These are phyloP conservation scores for Spatula versicolor DNA, from an alignment of 2,797 vertebrate genomes.

Conservation along the genomic window DNA sequence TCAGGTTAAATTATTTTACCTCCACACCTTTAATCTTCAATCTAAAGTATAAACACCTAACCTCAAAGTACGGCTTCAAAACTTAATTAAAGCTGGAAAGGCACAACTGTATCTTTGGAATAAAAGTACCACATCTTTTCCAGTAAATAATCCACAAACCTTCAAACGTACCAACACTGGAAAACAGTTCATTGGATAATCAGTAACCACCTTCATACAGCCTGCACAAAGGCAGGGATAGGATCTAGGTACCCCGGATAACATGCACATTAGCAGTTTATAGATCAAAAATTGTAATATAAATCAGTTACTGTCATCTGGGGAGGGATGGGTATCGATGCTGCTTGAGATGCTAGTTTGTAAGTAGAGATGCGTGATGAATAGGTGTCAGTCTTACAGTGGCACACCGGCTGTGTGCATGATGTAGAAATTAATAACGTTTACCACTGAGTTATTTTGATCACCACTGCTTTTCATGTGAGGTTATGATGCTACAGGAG, in stretches of 20 bases:
- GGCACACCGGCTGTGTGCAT: not conserved
- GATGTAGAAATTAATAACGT: not conserved
- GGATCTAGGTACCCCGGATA: not conserved
- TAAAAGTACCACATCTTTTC: not conserved
- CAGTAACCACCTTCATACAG: not conserved
- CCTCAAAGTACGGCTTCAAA: slow-evolving; percentile 25
- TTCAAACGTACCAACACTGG: not conserved
- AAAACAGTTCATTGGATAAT: not conserved
- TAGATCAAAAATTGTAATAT: not conserved
- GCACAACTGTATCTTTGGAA: not conserved
- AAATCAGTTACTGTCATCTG: not conserved
- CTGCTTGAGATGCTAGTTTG: not conserved
- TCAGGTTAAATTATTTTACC: slow-evolving; percentile 24
- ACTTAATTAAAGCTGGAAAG: slow-evolving; percentile 30
- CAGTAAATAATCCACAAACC: slow-evolving; percentile 9
- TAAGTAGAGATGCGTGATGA: not conserved
- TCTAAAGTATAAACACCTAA: slow-evolving; percentile 23
- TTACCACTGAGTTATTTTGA: not conserved
- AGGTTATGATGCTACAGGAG: not conserved
- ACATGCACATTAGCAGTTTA: not conserved
- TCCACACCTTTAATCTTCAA: slow-evolving; percentile 36
- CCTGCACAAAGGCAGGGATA: not conserved
- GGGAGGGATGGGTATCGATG: not conserved
- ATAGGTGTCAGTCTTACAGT: not conserved
- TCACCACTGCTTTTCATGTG: not conserved